Evolutionary conservation across 2,113 vertebrate genomes (phyloP), one percentile per base, ranked within the genome.

Genomic region (Lepus europaeus): DNA sequence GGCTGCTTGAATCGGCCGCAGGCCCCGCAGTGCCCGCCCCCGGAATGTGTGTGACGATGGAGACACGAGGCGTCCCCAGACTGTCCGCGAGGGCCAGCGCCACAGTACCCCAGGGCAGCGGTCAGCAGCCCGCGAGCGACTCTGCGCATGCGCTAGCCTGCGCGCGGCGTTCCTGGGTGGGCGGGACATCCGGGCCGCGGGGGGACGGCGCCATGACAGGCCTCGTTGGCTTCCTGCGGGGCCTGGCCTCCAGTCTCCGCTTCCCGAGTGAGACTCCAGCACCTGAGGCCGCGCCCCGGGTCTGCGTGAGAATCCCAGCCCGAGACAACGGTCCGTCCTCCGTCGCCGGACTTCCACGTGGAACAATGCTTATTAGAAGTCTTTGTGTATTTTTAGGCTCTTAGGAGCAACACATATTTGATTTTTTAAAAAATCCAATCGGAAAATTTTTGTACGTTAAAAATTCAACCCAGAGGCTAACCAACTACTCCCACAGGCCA

Each of bases 381-480:
- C 9, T 82, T 59, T 19, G 69, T 22, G 7, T 77, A 19, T 6
- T 82, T 70, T 72, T 23, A 29, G 10, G 2, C n/a, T 77, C 45
- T 51, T 72, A 31, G 51, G 49, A 90, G 49, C 76, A 66, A 13
- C 69, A 36, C 6, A 36, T 27, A 51, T 16, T 2, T n/a, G 9
- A 31, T 19, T 68, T 82, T 87, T n/a, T 12, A 16, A 66, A 77
- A 53, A 27, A 49, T n/a, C 5, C 51, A 14, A 56, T 70, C 45
- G 78, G 83, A 87, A 87, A 45, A 73, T 33, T 90, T 81, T 66
- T 70, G 68, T 70, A 25, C 53, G 27, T 89, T 89, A 68, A 56
- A 89, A 73, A 4, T 89, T 93, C 72, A 90, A 92, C 79, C 20
- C 31, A 66, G 69, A 87, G 29, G 22, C 81, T 76, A 39, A 64